Evolutionary conservation across 35 echinoderm and acorn worm species (phyloP).

Genomic region (Heliocidaris tuberculata): DNA sequence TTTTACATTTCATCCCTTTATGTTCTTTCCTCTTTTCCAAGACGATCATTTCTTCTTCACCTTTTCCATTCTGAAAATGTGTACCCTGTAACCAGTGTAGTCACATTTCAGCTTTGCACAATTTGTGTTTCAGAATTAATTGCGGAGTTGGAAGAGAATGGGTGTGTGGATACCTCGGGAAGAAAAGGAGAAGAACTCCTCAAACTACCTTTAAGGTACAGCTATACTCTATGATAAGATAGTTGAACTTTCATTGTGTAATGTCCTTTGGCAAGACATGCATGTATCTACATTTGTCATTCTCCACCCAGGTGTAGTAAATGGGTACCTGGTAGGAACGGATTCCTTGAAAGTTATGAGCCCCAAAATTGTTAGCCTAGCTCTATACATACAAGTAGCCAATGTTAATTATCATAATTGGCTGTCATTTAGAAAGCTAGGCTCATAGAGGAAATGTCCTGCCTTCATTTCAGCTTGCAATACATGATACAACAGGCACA

Average conservation of each 20-base stretch:
- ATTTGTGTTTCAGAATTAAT: conserved; percentile 51
- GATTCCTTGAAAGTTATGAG: background rate
- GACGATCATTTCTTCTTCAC: too few species aligned
- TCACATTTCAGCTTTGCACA: too few species aligned
- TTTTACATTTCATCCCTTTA: background rate
- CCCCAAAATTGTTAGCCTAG: background rate
- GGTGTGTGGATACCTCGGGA: conserved; percentile 55
- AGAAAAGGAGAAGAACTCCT: conserved; percentile 54
- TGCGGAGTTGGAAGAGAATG: conserved; percentile 52
- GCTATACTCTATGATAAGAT: background rate
- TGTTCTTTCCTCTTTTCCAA: too few species aligned
- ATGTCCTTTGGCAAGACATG: background rate
- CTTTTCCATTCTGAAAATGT: too few species aligned
- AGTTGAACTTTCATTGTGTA: background rate
- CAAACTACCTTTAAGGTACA: conserved; percentile 57
- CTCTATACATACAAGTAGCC: background rate
- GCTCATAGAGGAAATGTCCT: too few species aligned
- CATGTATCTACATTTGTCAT: background rate
- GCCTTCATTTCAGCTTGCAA: too few species aligned
- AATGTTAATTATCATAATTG: background rate
- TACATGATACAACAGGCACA: too few species aligned
- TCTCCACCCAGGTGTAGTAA: too few species aligned
- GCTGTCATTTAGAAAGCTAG: background rate
- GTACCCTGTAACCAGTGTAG: too few species aligned
- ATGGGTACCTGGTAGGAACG: background rate